Evolutionary conservation across 2,888 invertebrate species (phyloP), one percentile per base, ranked within the genome.

Genomic region (Andrena marginata): DNA sequence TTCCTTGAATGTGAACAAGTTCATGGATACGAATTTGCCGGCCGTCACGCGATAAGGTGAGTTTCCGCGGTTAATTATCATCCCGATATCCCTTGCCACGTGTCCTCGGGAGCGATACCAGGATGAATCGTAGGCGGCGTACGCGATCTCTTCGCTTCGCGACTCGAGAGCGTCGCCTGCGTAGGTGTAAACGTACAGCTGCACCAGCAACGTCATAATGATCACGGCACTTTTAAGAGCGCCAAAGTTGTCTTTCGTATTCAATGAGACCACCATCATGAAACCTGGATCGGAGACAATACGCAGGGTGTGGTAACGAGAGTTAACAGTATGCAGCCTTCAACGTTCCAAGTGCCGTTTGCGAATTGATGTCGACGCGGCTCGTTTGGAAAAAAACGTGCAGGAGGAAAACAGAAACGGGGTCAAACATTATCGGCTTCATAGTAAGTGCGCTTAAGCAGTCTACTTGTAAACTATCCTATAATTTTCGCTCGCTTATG

Each of bases 11-110:
- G 90, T 90, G 71, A 85, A 77, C 5, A 90, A 74, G n/a, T 91
- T 92, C 91, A 92, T 91, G 13, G 79, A 76, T 49, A 89, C 69
- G 56, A 91, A 92, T 79, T 90, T 90, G 6, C 92, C 92, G 0
- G 92, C 92, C 0, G 91, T 90, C 4, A 91, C 80, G n/a, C 80
- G 86, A 54, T 87, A 87, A 13, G 89, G 85, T 5, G 83, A 81
- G 26, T 80, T 73, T 10, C 81, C 92, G 5, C 82, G 87, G 51
- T 85, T 62, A 70, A 91, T 90, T 4, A 91, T 82, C 48, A 91
- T 80, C 29, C 68, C 48, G 42, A 92, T 48, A 10, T 90, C 83
- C 33, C 76, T 89, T 8, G 87, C 77, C 4, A 72, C 60, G 29
- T 59, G 79, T 0, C 84, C 49, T 3, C 87, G 81, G n/a, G 83